phyloP scores from a whole-genome alignment of 2,888 invertebrate species.

The Polylopha cassiicola region DNA sequence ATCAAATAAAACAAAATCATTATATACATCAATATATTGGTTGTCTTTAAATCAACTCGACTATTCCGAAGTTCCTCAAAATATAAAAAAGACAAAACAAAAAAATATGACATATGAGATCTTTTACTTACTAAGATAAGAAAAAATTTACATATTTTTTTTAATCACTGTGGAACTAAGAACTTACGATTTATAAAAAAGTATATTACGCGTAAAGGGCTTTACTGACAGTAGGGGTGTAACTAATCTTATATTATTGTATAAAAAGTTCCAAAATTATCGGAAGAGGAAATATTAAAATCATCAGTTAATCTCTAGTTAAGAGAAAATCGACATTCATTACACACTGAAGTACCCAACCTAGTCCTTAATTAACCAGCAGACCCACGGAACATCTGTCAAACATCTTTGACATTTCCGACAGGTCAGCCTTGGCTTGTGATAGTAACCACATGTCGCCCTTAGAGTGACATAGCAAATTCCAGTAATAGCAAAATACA shows the following conservation, averaged over 20 bases:
- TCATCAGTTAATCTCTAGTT: background rate
- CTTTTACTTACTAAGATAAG: conserved; percentile 77
- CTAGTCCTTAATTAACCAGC: too few relatives aligned
- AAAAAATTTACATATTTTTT: conserved; percentile 70
- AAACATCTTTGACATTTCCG: too few relatives aligned
- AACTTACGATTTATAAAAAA: conserved; percentile 67
- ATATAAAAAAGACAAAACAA: conserved; percentile 77
- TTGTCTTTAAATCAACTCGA: conserved; percentile 77
- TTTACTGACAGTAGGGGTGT: conserved; percentile 37
- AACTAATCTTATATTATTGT: conserved; percentile 17
- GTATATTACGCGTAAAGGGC: conserved; percentile 47
- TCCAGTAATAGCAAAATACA: too few relatives aligned
- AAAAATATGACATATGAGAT: conserved; percentile 76
- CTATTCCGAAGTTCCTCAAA: conserved; percentile 75
- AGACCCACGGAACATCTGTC: too few relatives aligned
- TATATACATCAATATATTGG: conserved; percentile 78
- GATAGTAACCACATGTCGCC: too few relatives aligned
- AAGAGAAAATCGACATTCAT: too few relatives aligned
- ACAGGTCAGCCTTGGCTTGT: too few relatives aligned
- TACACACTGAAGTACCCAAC: too few relatives aligned
- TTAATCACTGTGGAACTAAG: conserved; percentile 72
- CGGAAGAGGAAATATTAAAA: conserved; percentile 6
- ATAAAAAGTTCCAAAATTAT: conserved; percentile 6
- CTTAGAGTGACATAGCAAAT: too few relatives aligned
- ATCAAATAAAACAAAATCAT: conserved; percentile 49